Percentiles rank a stretch among this genome's conserved stretches.
Conservation (phyloP, 2,113 vertebrate genomes). For the Calidris pugnax region DNA sequence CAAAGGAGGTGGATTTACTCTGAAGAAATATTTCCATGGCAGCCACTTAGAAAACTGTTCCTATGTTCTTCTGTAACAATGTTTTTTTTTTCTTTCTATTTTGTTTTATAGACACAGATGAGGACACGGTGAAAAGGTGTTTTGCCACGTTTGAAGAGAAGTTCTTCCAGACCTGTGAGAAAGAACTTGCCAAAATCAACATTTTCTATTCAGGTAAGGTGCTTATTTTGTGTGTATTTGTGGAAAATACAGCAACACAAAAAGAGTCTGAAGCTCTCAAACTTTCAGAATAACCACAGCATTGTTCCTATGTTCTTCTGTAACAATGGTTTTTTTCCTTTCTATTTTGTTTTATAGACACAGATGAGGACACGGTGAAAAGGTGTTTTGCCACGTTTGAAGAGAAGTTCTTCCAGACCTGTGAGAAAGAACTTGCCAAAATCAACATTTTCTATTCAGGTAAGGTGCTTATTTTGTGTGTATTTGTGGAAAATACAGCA, state of each 20-base stretch:
- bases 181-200: constrained; percentile 99
- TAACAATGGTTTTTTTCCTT: too few species aligned
- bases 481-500: constrained; percentile 6
- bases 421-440: constrained; percentile 99
- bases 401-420: constrained; percentile 98
- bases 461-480: constrained; percentile 69
- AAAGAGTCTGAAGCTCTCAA: not conserved
- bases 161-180: constrained; percentile 98
- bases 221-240: constrained; percentile 37
- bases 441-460: constrained; percentile 99
- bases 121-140: constrained; percentile 95
- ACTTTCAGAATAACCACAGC: not conserved
- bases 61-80: not conserved
- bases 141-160: constrained; percentile 99
- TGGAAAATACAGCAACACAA: not conserved
- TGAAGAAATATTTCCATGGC: not conserved
- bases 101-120: constrained; percentile 88
- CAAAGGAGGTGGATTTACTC: not conserved
- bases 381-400: constrained; percentile 98
- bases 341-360: constrained; percentile 79
- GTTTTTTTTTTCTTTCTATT: not conserved
- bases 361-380: constrained; percentile 96
- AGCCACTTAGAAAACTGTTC: constrained; percentile 1
- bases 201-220: constrained; percentile 98
- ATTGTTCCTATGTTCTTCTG: too few species aligned